Evolutionary conservation across 2,113 vertebrate genomes (phyloP), one percentile per base, ranked within the genome.

Genomic region (Erpornis zantholeuca): DNA sequence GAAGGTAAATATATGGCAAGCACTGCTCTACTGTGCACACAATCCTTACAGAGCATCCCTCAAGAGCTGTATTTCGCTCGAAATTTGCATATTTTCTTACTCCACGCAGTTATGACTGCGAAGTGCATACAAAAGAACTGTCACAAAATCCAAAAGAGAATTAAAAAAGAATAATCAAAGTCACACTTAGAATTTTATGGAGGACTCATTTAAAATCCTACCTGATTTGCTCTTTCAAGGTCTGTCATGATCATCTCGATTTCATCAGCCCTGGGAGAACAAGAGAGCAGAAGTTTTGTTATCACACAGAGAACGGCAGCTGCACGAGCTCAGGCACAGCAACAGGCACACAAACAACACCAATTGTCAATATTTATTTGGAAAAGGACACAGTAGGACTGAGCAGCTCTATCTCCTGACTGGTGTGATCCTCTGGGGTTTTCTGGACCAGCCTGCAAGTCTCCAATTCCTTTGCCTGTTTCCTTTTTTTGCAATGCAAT

Each of bases 171-270:
- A 70, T 36, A 70, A 77, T 47, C 44, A 16, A 49, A 93, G 61
- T 70, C 40, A 81, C 47, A 86, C 33, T 79, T 44, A 15, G 76
- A 63, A 60, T 68, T 60, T 60, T 40, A 36, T 18, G 36, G 71
- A 18, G 52, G 59, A 52, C 47, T 88, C 28, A 33, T 77, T 54
- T 36, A 28, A 82, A 64, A 24, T 94, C 97, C 94, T 98, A 99
- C 99, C 99, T 99, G 99, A 98, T 99, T 99, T 60, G 99, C 99
- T 98, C 99, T 98, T 97, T 99, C 99, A 87, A 99, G 98, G 96
- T 99, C 99, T 40, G 99, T 99, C 99, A 99, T 99, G 98, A 99
- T 99, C 98, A 99, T 99, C 97, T 99, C 99, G 81, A 99, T 99
- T 98, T 99, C 99, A 93, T 99, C 99, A 40, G 99, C 99, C 98